phyloP scores from a whole-genome alignment of 2,797 vertebrate genomes.

The Tympanoctomys barrerae region DNA sequence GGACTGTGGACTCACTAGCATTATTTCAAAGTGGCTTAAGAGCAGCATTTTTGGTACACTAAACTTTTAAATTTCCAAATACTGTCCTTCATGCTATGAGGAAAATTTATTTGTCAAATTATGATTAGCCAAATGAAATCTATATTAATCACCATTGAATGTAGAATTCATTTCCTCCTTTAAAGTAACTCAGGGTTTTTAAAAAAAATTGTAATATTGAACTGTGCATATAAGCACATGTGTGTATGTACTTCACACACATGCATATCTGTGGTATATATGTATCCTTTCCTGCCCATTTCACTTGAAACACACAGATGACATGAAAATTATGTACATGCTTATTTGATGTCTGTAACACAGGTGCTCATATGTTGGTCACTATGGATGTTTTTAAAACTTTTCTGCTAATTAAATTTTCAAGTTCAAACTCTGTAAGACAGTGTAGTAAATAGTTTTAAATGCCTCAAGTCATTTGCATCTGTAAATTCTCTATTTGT shows the following conservation, averaged over 20 bases:
- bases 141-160: slow-evolving; percentile 48
- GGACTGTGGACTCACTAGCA: slow-evolving; percentile 83
- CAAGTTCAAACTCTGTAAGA: slow-evolving; percentile 56
- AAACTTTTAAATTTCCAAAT: slow-evolving; percentile 79
- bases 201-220: slow-evolving; percentile 47
- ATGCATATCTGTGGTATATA: not conserved
- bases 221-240: not conserved
- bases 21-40: slow-evolving; percentile 87
- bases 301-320: slow-evolving; percentile 30
- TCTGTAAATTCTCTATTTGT: slow-evolving; percentile 60
- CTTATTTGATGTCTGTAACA: slow-evolving; percentile 44
- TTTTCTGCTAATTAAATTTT: slow-evolving; percentile 60
- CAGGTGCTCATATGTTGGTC: slow-evolving; percentile 31
- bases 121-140: slow-evolving; percentile 57
- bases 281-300: not conserved
- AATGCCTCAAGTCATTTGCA: slow-evolving; percentile 52
- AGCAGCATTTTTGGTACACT: slow-evolving; percentile 77
- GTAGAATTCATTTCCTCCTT: slow-evolving; percentile 57
- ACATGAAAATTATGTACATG: not conserved
- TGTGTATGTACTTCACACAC: not conserved
- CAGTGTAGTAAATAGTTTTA: slow-evolving; percentile 50
- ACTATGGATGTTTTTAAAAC: slow-evolving; percentile 23
- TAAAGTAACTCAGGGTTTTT: slow-evolving; percentile 65
- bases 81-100: slow-evolving; percentile 88
- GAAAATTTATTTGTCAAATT: slow-evolving; percentile 62